Base-by-base conservation (phyloP, 2,797 vertebrate genomes). In the Tokudaia muenninki region DNA sequence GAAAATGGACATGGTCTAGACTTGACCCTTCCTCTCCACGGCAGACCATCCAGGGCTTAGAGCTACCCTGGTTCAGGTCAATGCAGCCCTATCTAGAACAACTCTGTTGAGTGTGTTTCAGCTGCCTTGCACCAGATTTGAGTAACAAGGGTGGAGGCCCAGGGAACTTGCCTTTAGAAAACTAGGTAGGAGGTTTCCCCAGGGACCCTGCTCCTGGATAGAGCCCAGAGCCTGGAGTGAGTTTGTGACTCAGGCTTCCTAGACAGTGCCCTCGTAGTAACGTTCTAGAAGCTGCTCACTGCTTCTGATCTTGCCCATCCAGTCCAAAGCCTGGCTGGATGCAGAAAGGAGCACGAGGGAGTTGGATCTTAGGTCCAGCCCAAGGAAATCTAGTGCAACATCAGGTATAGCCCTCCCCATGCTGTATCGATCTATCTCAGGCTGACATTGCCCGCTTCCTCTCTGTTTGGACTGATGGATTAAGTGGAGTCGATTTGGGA, bases 341-440 rank as follows among this genome's bases (percentile, higher is more conserved):
- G 78, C 21, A 31, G 22, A 16, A 50, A 80, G 63, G 11, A 47
- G 21, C 2, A 24, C 10, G 3, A n/a, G 21, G 10, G 74, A 52
- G 24, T 77, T 22, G 37, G 41, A 12, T 47, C 31, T 67, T 0
- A 0, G 67, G 75, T 13, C 34, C 10, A 14, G 16, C 8, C 55
- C 19, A 2, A 24, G 16, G 67, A 52, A 87, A 63, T 31, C 24
- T 31, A 44, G 29, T 0, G 19, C 6, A 9, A 7, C 34, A 52
- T 52, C 7, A 6, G 4, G 10, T 26, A 0, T 16, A 24, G 72
- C 50, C 59, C n/a, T 80, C 65, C 52, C 19, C 13, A 3, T 0
- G 0, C 29, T 4, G 6, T 1, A 1, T 6, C 29, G 79, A 55
- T 24, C 31, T 2, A 14, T 65, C 72, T 91, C 4, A 0, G 22